Conservation (phyloP, 2,113 vertebrate species). For the Calcarius ornatus region DNA sequence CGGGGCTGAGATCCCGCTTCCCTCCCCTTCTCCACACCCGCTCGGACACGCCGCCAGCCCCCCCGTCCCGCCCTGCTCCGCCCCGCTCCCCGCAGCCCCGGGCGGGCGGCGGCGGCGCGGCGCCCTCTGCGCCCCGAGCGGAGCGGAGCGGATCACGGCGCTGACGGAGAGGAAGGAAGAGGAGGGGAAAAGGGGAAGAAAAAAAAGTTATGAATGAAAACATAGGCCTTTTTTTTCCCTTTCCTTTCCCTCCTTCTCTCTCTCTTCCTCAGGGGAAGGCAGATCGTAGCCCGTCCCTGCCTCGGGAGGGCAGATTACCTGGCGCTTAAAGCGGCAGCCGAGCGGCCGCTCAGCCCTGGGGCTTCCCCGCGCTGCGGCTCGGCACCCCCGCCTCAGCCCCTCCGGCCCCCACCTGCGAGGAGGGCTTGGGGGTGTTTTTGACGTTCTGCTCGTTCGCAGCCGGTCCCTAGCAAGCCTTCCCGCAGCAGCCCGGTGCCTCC, state of each 20-base stretch:
- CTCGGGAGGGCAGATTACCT: conserved; percentile 68
- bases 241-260: background rate
- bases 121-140: conserved; percentile 56
- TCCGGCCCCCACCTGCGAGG: background rate
- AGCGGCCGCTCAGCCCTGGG: background rate
- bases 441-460: background rate
- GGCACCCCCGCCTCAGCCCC: background rate
- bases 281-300: conserved; percentile 66
- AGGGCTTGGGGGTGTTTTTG: background rate
- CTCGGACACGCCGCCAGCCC: background rate
- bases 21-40: background rate
- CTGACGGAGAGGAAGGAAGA: conserved; percentile 63
- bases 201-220: conserved; percentile 94
- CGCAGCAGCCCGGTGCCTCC: background rate
- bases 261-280: conserved; percentile 53
- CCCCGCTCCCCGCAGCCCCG: background rate
- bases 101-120: background rate
- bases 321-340: conserved; percentile 53
- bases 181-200: conserved; percentile 58
- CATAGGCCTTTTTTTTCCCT: conserved; percentile 1
- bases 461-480: background rate
- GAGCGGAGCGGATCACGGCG: conserved; percentile 49
- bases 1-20: background rate
- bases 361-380: background rate
- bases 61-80: background rate